Evolutionary conservation across 1,140 invertebrate species (phyloP).

Genomic region (Dermatophagoides farinae): DNA sequence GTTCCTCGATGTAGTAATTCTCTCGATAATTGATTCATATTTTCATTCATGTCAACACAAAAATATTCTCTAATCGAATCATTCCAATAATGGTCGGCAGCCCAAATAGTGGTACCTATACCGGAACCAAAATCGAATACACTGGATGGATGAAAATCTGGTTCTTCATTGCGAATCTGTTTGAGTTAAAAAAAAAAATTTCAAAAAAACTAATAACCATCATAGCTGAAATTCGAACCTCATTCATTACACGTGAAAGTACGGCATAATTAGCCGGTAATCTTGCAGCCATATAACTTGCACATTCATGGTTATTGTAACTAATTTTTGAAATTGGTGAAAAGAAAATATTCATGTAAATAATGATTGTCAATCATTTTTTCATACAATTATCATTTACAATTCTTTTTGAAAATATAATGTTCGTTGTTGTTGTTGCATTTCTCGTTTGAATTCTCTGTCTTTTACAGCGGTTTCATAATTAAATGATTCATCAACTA

Average conservation of each 20-base stretch:
- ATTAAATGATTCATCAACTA: not conserved
- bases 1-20: conserved; percentile 38
- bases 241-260: conserved; percentile 43
- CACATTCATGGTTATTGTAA: conserved; percentile 38
- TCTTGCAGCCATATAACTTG: conserved; percentile 46
- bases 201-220: not conserved
- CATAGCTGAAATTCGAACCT: conserved; percentile 46
- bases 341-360: not conserved
- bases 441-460: no score
- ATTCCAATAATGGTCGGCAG: conserved; percentile 45
- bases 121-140: conserved; percentile 80
- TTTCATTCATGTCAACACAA: conserved; percentile 49
- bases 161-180: conserved; percentile 27
- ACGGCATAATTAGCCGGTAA: conserved; percentile 51
- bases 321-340: not conserved
- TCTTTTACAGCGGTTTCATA: no score
- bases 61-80: conserved; percentile 51
- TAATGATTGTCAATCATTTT: no score
- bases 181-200: not conserved
- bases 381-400: no score
- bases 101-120: conserved; percentile 59
- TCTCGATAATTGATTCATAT: conserved; percentile 58
- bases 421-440: no score
- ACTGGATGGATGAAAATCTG: conserved; percentile 45
- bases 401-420: no score